Conservation (phyloP, 2,888 invertebrate species). For the Corbicula japonica region DNA sequence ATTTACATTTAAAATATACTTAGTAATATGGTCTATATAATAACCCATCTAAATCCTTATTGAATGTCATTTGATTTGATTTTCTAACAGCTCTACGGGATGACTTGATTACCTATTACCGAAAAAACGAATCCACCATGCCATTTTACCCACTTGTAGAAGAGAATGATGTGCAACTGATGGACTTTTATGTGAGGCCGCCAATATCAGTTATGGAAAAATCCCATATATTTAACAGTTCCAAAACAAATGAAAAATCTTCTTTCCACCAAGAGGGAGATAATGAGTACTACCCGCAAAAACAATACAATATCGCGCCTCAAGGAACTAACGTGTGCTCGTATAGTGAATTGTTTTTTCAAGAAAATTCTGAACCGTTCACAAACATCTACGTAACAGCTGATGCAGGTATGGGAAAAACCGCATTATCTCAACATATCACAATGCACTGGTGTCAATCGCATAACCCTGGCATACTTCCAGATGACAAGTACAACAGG, state of each 20-base stretch:
- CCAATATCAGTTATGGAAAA: too few relatives aligned
- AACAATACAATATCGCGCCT: too few relatives aligned
- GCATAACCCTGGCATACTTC: too few relatives aligned
- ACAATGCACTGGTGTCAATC: too few relatives aligned
- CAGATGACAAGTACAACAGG: background rate
- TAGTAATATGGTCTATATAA: too few relatives aligned
- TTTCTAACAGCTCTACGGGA: background rate
- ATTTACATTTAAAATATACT: too few relatives aligned
- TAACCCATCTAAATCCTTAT: too few relatives aligned
- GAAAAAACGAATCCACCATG: background rate
- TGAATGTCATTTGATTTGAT: too few relatives aligned
- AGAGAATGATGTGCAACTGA: conserved; percentile 3
- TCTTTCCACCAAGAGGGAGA: too few relatives aligned
- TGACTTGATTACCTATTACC: conserved; percentile 1
- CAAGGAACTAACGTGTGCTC: background rate
- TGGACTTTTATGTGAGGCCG: background rate
- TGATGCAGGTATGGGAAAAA: conserved; percentile 11
- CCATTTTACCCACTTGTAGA: conserved; percentile 2
- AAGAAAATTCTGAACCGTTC: background rate
- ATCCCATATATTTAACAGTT: background rate
- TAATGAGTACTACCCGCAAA: too few relatives aligned
- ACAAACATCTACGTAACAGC: conserved; percentile 14
- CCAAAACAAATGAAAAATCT: too few relatives aligned
- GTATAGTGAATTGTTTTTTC: background rate
- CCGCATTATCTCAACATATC: background rate